A percentile compares a stretch with the other conserved stretches of the same genome.
Evolutionary conservation across 2,797 vertebrate genomes (phyloP).

Genomic region (Pagetopsis macropterus): DNA sequence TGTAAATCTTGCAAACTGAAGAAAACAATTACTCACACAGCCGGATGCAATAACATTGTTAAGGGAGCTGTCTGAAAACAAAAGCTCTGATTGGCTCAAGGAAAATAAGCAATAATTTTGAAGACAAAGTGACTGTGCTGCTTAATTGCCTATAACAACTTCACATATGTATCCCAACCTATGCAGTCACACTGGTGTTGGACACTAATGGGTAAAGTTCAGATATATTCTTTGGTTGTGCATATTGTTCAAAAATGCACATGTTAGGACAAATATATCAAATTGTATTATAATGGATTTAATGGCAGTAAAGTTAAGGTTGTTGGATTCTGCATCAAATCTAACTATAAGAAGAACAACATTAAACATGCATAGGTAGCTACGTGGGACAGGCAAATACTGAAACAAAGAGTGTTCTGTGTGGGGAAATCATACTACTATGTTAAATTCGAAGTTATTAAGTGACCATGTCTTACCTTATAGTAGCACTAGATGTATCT

Average conservation of each 20-base stretch:
- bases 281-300: not conserved
- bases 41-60: not conserved
- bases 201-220: slow-evolving; percentile 1
- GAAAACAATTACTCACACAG: slow-evolving; percentile 18
- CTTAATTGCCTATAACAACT: slow-evolving; percentile 9
- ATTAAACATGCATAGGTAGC: not conserved
- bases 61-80: slow-evolving; percentile 25
- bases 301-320: not conserved
- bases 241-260: not conserved
- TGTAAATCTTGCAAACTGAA: not conserved
- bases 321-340: not conserved
- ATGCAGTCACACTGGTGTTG: not conserved
- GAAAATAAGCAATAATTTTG: not conserved
- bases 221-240: not conserved
- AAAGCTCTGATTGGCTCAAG: slow-evolving; percentile 23
- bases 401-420: not conserved
- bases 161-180: not conserved
- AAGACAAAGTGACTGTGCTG: not conserved
- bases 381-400: not conserved
- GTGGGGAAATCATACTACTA: not conserved
- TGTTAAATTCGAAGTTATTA: not conserved
- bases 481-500: slow-evolving; percentile 9
- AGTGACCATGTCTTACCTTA: slow-evolving; percentile 52
- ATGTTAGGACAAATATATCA: not conserved
- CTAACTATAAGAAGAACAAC: not conserved